Conservation (phyloP, 2,797 vertebrate species). For the Sebastiscus tertius region DNA sequence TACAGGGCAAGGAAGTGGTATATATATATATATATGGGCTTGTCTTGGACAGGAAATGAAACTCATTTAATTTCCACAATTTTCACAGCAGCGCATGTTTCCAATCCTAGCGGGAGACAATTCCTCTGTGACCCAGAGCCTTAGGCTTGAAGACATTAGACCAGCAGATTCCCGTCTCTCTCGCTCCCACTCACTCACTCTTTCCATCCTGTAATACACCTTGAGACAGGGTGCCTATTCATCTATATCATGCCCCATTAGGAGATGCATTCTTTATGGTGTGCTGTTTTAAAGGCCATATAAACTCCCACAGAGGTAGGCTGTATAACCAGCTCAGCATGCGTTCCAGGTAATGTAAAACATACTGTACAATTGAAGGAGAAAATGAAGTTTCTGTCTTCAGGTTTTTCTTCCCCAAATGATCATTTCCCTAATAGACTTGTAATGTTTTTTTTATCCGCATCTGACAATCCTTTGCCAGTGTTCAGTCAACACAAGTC, state of each 20-base stretch:
- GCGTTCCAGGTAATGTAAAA: constrained; percentile 44
- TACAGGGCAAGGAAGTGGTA: constrained; percentile 2
- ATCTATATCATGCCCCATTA: constrained; percentile 48
- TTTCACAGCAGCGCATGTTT: constrained; percentile 53
- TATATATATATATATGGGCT: not conserved
- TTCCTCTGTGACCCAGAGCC: constrained; percentile 44
- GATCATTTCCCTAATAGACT: not conserved
- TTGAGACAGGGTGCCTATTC: constrained; percentile 70
- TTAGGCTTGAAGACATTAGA: constrained; percentile 54
- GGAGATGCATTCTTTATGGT: constrained; percentile 58
- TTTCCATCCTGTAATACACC: constrained; percentile 73
- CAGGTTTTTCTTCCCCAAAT: not conserved
- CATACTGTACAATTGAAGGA: constrained; percentile 21
- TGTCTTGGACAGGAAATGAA: constrained; percentile 48
- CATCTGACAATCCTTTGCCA: constrained; percentile 9
- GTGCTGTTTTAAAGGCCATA: constrained; percentile 53
- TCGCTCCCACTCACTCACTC: constrained; percentile 46
- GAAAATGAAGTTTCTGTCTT: not conserved
- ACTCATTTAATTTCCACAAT: constrained; percentile 39
- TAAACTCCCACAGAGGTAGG: constrained; percentile 39
- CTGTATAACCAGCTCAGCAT: not conserved
- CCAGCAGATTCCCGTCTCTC: constrained; percentile 15
- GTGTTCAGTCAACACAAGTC: constrained; percentile 30
- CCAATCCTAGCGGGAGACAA: constrained; percentile 21
- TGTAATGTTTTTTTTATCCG: not conserved